phyloP scores from a whole-genome alignment of 2,888 invertebrate species.

The Polyommatus iphigenia region DNA sequence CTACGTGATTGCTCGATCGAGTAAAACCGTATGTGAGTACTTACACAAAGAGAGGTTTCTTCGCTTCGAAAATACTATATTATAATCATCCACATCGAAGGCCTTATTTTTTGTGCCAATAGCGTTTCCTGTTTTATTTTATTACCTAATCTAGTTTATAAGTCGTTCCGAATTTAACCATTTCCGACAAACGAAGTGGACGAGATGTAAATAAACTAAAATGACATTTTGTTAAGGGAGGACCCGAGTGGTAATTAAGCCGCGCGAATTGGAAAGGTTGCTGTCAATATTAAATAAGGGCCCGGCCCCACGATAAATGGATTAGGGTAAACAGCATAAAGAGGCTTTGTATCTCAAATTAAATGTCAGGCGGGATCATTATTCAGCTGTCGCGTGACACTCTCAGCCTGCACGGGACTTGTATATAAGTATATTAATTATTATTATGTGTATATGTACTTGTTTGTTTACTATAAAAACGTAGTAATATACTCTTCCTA shows the following conservation, averaged over 20 bases:
- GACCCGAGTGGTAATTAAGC: constrained; percentile 54
- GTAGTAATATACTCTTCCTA: too few relatives aligned
- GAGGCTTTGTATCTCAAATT: constrained; percentile 78
- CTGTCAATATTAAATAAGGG: constrained; percentile 56
- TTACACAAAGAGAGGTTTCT: too few relatives aligned
- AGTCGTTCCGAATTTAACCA: neutral
- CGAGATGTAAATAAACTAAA: constrained; percentile 13
- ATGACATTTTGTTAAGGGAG: constrained; percentile 13
- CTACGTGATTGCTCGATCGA: too few relatives aligned
- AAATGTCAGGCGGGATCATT: constrained; percentile 77
- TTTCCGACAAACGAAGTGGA: neutral
- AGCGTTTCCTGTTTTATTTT: neutral
- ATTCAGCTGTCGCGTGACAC: constrained; percentile 69
- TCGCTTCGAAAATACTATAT: too few relatives aligned
- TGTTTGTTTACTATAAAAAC: too few relatives aligned
- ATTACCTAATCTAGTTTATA: neutral
- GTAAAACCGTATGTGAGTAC: too few relatives aligned
- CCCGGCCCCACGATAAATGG: constrained; percentile 50
- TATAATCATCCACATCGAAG: too few relatives aligned
- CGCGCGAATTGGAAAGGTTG: constrained; percentile 56
- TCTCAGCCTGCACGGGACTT: constrained; percentile 44
- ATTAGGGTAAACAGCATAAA: constrained; percentile 78
- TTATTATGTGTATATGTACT: neutral
- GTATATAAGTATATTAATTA: neutral
- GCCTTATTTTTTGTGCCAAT: too few relatives aligned